Evolutionary conservation across 2,888 invertebrate species (phyloP).

Genomic region (Zele albiditarsus): DNA sequence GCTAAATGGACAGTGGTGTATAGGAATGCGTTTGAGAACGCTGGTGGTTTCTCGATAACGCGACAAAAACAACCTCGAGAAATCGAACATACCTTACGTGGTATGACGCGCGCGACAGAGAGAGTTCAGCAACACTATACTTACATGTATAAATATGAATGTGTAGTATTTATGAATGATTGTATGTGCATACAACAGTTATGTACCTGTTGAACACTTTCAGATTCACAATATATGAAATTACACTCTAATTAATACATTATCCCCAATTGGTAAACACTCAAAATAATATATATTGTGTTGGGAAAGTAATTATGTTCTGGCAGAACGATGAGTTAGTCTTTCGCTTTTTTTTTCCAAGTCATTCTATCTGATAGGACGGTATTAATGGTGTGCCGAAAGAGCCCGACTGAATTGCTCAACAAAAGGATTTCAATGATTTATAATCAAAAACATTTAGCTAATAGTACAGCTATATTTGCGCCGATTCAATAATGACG

Average conservation of each 20-base stretch:
- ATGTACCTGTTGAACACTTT: conserved; percentile 1
- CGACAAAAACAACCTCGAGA: conserved; percentile 52
- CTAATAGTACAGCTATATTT: too few relatives aligned
- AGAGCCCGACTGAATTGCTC: too few relatives aligned
- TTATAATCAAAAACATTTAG: too few relatives aligned
- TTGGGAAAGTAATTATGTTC: too few relatives aligned
- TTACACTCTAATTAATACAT: not conserved
- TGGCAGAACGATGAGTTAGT: too few relatives aligned
- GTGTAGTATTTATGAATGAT: not conserved
- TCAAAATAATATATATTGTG: too few relatives aligned
- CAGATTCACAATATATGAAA: not conserved
- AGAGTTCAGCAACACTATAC: conserved; percentile 5
- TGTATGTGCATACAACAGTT: not conserved
- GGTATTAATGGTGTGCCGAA: too few relatives aligned
- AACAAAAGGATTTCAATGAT: too few relatives aligned
- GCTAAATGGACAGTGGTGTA: not conserved
- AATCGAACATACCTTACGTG: conserved; percentile 54
- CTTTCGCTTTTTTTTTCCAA: too few relatives aligned
- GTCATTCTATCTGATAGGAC: too few relatives aligned
- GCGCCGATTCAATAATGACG: too few relatives aligned
- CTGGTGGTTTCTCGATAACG: conserved; percentile 52
- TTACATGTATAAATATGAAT: conserved; percentile 2
- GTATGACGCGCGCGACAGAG: conserved; percentile 45
- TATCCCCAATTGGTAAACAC: not conserved
- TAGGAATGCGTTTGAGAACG: conserved; percentile 30